Evolutionary conservation across 2,888 invertebrate genomes (phyloP).

Genomic region (Parnassius apollo): DNA sequence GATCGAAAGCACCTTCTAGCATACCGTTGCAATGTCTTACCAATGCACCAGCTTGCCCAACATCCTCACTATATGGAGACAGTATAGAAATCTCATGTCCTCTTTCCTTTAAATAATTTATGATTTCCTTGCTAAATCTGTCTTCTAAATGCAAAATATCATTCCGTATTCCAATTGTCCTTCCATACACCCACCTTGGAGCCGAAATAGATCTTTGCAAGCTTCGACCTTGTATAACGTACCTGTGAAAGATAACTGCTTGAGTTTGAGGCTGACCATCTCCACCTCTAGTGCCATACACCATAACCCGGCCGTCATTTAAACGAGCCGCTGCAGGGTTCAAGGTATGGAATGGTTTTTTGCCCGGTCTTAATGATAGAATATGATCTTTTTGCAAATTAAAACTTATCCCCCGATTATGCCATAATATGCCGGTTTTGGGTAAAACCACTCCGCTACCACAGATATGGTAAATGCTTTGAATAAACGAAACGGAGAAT

Average conservation of each 20-base stretch:
- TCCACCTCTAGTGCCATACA: constrained; percentile 69
- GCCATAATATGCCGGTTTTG: constrained; percentile 67
- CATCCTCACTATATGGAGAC: constrained; percentile 45
- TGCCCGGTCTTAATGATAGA: constrained; percentile 57
- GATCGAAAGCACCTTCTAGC: constrained; percentile 68
- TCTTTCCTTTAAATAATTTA: constrained; percentile 52
- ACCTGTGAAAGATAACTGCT: constrained; percentile 69
- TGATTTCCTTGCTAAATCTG: constrained; percentile 53
- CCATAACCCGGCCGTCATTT: constrained; percentile 62
- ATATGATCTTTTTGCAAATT: constrained; percentile 51
- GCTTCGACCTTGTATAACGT: constrained; percentile 56
- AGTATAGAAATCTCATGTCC: constrained; percentile 55
- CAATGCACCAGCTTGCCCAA: constrained; percentile 65
- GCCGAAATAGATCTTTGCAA: constrained; percentile 55
- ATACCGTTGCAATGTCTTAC: constrained; percentile 60
- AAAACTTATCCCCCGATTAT: constrained; percentile 63
- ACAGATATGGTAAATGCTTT: constrained; percentile 60
- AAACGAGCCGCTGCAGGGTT: constrained; percentile 65
- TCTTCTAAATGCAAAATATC: constrained; percentile 53
- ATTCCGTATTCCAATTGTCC: constrained; percentile 39
- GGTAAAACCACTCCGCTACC: constrained; percentile 67
- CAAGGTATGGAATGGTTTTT: constrained; percentile 67
- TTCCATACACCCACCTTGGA: constrained; percentile 67
- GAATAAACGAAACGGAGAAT: constrained; percentile 71
- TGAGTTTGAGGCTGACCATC: constrained; percentile 72